A percentile compares a stretch with the other conserved stretches of the same genome.
These are phyloP conservation scores for Rallus limicola DNA, from an alignment of 2,113 vertebrate genomes.

Conservation along the genomic window DNA sequence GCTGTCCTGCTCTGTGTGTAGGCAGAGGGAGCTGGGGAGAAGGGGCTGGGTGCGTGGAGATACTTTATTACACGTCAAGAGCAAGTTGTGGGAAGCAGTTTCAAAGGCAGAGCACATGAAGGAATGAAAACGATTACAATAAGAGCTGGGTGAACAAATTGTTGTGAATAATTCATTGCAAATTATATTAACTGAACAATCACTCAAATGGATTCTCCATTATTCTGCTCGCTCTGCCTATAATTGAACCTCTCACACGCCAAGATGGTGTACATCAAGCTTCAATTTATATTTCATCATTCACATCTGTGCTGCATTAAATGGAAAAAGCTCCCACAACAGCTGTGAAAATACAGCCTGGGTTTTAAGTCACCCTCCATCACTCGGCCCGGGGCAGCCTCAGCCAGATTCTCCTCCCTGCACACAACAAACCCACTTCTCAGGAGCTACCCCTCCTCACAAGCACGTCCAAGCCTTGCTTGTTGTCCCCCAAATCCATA, in stretches of 20 bases:
- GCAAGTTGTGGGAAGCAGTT: constrained; percentile 19
- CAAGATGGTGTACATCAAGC: constrained; percentile 13
- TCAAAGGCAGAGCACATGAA: not conserved
- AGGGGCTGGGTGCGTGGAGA: not conserved
- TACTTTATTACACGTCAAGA: not conserved
- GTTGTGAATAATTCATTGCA: constrained; percentile 65
- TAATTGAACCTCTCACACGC: constrained; percentile 24
- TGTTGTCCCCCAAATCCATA: not conserved
- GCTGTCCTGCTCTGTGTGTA: not conserved
- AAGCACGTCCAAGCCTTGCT: not conserved
- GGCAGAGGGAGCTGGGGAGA: not conserved
- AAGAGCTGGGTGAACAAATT: constrained; percentile 45
- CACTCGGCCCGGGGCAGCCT: not conserved
- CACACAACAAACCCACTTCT: not conserved
- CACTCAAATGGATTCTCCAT: constrained; percentile 47
- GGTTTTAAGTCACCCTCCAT: not conserved
- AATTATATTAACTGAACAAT: constrained; percentile 54
- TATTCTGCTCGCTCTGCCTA: constrained; percentile 45
- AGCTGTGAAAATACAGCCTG: constrained; percentile 49
- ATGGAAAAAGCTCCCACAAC: constrained; percentile 19
- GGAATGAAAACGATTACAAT: constrained; percentile 17
- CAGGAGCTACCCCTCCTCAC: not conserved
- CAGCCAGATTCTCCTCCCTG: not conserved
- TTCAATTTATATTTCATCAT: constrained; percentile 40
- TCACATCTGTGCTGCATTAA: constrained; percentile 45